Evolutionary conservation across 2,888 invertebrate species (phyloP).

Genomic region (Lycophotia porphyrea): DNA sequence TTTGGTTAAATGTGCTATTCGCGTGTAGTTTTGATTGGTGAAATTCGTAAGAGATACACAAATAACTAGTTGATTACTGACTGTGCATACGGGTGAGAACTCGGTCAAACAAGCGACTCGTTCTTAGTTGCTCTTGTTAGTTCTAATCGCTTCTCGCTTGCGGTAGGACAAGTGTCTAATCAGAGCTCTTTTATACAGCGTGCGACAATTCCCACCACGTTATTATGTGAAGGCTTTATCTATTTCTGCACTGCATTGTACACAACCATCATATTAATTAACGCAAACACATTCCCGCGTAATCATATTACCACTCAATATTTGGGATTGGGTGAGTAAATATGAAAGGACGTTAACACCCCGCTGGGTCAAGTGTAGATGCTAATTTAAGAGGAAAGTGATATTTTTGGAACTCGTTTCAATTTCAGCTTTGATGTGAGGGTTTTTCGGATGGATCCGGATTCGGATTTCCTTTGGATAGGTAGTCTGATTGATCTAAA

Average conservation of each 20-base stretch:
- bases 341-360: conserved; percentile 24
- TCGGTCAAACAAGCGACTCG: not conserved
- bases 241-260: conserved; percentile 59
- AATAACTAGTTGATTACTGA: no score
- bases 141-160: not conserved
- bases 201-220: conserved; percentile 54
- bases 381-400: conserved; percentile 24
- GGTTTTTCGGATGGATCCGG: conserved; percentile 1
- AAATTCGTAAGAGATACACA: no score
- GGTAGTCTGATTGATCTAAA: conserved; percentile 35
- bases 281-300: conserved; percentile 58
- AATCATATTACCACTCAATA: conserved; percentile 63
- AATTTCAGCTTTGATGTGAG: conserved; percentile 36
- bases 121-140: not conserved
- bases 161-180: not conserved
- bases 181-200: conserved; percentile 35
- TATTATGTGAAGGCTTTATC: conserved; percentile 62
- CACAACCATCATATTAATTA: conserved; percentile 65
- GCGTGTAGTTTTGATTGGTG: no score
- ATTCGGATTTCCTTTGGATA: conserved; percentile 4
- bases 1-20: no score
- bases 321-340: conserved; percentile 33
- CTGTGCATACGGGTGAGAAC: no score
- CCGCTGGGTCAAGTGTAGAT: conserved; percentile 10
- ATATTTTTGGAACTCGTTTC: conserved; percentile 36